Percentiles rank a stretch among this genome's conserved stretches.
These are phyloP conservation scores for Meleagris gallopavo DNA, from an alignment of 2,113 vertebrate species.

Conservation along the genomic window DNA sequence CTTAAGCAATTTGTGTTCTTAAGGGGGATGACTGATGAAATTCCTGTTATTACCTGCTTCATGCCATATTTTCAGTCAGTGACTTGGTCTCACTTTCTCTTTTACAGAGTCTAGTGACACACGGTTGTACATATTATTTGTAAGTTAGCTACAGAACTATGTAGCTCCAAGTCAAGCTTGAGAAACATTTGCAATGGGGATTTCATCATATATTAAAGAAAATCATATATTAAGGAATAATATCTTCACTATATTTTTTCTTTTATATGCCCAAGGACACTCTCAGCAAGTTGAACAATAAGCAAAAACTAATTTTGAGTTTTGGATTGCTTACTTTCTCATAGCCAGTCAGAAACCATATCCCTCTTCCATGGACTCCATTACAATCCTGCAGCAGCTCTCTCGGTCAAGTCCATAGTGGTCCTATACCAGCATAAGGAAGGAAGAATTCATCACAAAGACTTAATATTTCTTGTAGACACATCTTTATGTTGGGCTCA, in stretches of 20 bases:
- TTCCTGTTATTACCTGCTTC: neutral
- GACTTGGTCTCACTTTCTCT: neutral
- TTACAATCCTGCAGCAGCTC: neutral
- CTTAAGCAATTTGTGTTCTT: constrained; percentile 6
- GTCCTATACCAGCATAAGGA: neutral
- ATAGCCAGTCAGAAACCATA: neutral
- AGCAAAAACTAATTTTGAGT: neutral
- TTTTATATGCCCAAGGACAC: neutral
- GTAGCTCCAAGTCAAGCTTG: neutral
- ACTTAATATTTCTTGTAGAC: neutral
- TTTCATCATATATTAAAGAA: constrained; percentile 3
- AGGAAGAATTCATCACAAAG: neutral
- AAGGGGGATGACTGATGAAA: neutral
- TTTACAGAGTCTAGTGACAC: neutral
- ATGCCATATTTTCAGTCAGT: neutral
- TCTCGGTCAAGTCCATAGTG: neutral
- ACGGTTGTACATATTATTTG: neutral
- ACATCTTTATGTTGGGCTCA: neutral
- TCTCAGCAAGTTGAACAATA: neutral
- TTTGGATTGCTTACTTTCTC: neutral
- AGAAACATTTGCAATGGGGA: constrained; percentile 28
- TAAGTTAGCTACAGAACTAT: neutral
- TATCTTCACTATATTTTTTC: neutral
- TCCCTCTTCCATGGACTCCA: neutral
- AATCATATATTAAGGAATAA: neutral